A percentile compares a stretch with the other conserved stretches of the same genome.
phyloP scores from a whole-genome alignment of 2,797 vertebrate species.

The Rhinella marina region DNA sequence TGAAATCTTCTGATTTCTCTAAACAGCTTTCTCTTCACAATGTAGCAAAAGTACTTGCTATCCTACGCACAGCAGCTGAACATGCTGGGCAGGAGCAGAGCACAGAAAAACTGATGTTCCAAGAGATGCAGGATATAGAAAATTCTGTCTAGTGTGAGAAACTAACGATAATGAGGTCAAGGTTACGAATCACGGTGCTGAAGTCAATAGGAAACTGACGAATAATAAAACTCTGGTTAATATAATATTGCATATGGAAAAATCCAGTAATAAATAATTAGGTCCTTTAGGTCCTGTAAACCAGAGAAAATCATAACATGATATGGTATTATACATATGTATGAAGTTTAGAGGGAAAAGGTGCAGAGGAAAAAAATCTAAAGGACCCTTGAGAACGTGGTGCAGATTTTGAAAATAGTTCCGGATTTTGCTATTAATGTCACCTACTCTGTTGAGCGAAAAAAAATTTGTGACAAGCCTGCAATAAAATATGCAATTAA shows the following conservation, averaged over 20 bases:
- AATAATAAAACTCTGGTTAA: too few relatives aligned
- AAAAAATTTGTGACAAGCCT: too few relatives aligned
- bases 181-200: not conserved
- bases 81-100: conserved; percentile 13
- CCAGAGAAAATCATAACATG: not conserved
- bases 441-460: too few relatives aligned
- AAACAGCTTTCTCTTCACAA: not conserved
- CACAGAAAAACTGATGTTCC: not conserved
- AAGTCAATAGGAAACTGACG: not conserved
- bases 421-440: too few relatives aligned
- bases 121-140: not conserved
- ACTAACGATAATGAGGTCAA: not conserved
- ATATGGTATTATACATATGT: too few relatives aligned
- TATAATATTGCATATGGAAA: not conserved
- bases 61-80: conserved; percentile 6
- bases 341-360: too few relatives aligned
- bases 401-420: too few relatives aligned
- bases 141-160: not conserved
- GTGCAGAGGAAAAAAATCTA: too few relatives aligned
- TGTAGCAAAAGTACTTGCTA: not conserved
- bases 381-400: too few relatives aligned
- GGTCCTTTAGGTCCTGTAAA: not conserved
- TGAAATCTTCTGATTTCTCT: not conserved
- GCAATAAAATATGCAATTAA: too few relatives aligned
- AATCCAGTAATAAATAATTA: not conserved